A percentile compares a stretch with the other conserved stretches of the same genome.
Evolutionary conservation across 2,888 invertebrate species (phyloP).

Genomic region (Pachliopta kotzebuea): DNA sequence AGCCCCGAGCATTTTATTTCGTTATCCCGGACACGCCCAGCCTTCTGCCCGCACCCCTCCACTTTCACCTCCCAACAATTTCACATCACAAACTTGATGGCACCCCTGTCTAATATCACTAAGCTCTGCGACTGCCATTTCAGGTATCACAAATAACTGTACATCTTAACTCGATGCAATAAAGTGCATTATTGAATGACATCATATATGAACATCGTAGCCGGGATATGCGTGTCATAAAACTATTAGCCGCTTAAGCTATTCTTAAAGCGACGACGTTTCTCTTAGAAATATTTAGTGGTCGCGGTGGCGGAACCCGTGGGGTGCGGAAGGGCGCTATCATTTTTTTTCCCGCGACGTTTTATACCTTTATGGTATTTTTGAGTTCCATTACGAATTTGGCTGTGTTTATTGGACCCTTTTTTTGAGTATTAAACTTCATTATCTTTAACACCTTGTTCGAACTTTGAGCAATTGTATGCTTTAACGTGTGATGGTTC

Average conservation of each 20-base stretch:
- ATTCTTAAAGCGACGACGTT: slow-evolving; percentile 70
- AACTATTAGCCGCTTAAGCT: slow-evolving; percentile 79
- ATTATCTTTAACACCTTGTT: slow-evolving; percentile 75
- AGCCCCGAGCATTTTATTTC: slow-evolving; percentile 72
- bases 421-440: slow-evolving; percentile 65
- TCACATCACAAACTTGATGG: slow-evolving; percentile 63
- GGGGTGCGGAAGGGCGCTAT: slow-evolving; percentile 66
- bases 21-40: slow-evolving; percentile 67
- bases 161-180: slow-evolving; percentile 44
- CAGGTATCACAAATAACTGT: slow-evolving; percentile 41
- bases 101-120: slow-evolving; percentile 71
- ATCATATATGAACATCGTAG: slow-evolving; percentile 41
- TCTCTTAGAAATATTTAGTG: slow-evolving; percentile 59
- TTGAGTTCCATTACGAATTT: slow-evolving; percentile 69
- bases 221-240: slow-evolving; percentile 77
- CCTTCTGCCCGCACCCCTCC: slow-evolving; percentile 46
- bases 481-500: slow-evolving; percentile 6
- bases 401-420: slow-evolving; percentile 57
- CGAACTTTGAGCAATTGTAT: slow-evolving; percentile 32
- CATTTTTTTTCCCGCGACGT: slow-evolving; percentile 54
- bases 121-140: slow-evolving; percentile 69
- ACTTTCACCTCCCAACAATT: slow-evolving; percentile 53
- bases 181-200: slow-evolving; percentile 48
- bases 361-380: slow-evolving; percentile 61
- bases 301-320: slow-evolving; percentile 45